Base-by-base conservation (phyloP, 2,113 vertebrate species). In the Phalacrocorax aristotelis region DNA sequence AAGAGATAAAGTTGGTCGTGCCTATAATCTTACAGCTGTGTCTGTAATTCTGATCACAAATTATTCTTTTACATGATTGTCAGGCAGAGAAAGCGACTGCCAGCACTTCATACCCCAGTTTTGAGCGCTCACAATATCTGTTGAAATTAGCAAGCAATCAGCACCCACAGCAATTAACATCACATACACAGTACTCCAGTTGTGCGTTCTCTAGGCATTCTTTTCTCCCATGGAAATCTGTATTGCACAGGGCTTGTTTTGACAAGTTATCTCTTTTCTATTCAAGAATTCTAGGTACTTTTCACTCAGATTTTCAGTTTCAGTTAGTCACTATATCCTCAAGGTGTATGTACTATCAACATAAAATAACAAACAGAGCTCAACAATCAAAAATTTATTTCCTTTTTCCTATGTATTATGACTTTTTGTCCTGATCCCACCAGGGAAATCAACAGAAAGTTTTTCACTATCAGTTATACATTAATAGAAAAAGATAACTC, bases 81-180 rank as follows among this genome's bases (percentile, higher is more conserved):
- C 57, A 89, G 80, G 32, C 29, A 91, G 21, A 75, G 57, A 91
- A 94, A 89, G 40, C 22, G 70, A 74, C 51, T 79, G 72, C 69
- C 84, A 91, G 60, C 16, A 48, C 21, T 89, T 94, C 23, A 64
- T 42, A 87, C 3, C 26, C 57, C 51, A 34, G 30, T 76, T 76
- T 30, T 82, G 36, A 91, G 61, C 18, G 61, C 23, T 87, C 75
- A 44, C 22, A 85, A 3, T 46, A 71, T 49, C 79, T 76, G 52
- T 76, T 93, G 64, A 91, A 93, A 81, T 89, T 62, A 87, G 36
- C 38, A 94, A 94, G 69, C 72, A 89, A 84, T 87, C 77, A 93
- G 61, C 42, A 85, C 44, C 34, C 66, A 57, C n/a, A 61, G 70
- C 57, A 93, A 79, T 85, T 92, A 79, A 52, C 38, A 72, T 79